Evolutionary conservation across 2,113 vertebrate genomes (phyloP).

Genomic region (Chloropsis hardwickii): DNA sequence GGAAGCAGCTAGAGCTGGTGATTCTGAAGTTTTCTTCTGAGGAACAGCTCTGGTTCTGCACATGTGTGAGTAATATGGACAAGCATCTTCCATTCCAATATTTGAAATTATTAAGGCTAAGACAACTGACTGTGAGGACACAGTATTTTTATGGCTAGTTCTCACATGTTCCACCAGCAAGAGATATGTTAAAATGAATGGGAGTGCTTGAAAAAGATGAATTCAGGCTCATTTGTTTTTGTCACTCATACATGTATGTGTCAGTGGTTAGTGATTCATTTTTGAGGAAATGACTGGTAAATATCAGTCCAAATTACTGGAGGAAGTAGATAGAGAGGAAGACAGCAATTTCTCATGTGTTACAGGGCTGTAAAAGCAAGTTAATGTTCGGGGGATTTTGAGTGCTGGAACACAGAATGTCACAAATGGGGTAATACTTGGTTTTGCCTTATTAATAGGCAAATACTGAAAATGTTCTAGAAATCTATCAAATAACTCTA

Average conservation of each 20-base stretch:
- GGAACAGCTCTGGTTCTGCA: background rate
- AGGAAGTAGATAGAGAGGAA: background rate
- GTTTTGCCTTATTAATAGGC: background rate
- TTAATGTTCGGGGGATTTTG: background rate
- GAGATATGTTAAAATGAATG: background rate
- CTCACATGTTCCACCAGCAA: background rate
- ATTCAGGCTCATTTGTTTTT: background rate
- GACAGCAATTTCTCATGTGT: background rate
- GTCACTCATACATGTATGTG: background rate
- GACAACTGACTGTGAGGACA: background rate
- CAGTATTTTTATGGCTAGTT: background rate
- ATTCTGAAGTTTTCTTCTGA: background rate
- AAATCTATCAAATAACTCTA: background rate
- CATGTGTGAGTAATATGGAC: background rate
- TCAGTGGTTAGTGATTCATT: background rate
- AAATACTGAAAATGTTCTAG: background rate
- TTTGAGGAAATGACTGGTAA: constrained; percentile 9
- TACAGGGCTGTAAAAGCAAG: background rate
- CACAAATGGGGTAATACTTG: background rate
- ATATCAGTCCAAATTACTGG: background rate
- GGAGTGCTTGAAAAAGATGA: background rate
- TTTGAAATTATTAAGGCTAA: background rate
- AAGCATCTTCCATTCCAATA: background rate
- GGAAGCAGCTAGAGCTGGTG: background rate
- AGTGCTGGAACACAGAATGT: background rate